Percentiles rank a stretch among this genome's conserved stretches.
phyloP scores from a whole-genome alignment of 2,888 invertebrate species.

The Augiades crinisus region DNA sequence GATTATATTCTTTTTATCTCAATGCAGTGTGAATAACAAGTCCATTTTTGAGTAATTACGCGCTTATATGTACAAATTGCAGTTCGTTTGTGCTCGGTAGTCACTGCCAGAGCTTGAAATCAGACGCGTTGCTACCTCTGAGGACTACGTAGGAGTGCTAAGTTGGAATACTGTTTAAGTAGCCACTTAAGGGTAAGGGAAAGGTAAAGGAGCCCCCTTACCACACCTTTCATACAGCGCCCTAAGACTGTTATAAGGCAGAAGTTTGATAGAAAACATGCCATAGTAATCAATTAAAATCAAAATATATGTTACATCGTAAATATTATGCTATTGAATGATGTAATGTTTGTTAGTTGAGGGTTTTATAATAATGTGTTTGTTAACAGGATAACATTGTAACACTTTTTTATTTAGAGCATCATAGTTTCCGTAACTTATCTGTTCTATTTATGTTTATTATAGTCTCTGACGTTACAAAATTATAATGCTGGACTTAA shows the following conservation, averaged over 20 bases:
- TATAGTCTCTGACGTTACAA: too few relatives aligned
- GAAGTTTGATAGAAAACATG: too few relatives aligned
- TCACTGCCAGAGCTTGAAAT: too few relatives aligned
- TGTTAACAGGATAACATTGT: background rate
- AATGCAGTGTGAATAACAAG: too few relatives aligned
- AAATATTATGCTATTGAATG: background rate
- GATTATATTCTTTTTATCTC: constrained; percentile 7
- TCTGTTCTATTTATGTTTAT: background rate
- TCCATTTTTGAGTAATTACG: constrained; percentile 1
- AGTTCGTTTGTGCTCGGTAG: background rate
- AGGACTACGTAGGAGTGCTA: too few relatives aligned
- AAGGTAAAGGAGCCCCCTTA: too few relatives aligned
- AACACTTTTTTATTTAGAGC: background rate
- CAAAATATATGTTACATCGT: background rate
- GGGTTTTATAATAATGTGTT: background rate
- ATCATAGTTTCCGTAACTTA: background rate
- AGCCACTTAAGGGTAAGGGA: too few relatives aligned
- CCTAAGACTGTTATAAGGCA: too few relatives aligned
- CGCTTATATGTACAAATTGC: background rate
- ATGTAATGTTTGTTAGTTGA: background rate
- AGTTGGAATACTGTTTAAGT: too few relatives aligned
- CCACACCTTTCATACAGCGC: too few relatives aligned
- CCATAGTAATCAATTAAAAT: too few relatives aligned
- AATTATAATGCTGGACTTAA: background rate
- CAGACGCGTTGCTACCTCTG: too few relatives aligned